phyloP scores from a whole-genome alignment of 2,797 vertebrate genomes.

The Pteropus rufus region DNA sequence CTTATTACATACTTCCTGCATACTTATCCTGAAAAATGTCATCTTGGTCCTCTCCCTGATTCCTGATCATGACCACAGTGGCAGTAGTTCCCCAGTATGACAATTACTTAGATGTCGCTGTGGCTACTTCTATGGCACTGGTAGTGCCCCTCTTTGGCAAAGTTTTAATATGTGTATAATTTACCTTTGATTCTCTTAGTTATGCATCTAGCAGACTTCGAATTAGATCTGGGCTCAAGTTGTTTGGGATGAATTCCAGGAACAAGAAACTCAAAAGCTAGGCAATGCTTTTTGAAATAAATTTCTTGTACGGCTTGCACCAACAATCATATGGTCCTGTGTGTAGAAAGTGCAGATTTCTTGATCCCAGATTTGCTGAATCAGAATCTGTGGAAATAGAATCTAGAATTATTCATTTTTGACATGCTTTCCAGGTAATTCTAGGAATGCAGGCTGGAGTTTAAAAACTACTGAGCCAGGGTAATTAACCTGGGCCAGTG shows the following conservation, averaged over 20 bases:
- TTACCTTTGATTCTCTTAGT: neutral
- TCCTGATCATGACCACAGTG: neutral
- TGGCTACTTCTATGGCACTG: neutral
- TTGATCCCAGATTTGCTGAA: neutral
- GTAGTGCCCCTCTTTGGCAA: neutral
- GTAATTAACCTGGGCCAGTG: neutral
- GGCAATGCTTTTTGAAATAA: neutral
- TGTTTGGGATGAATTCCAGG: neutral
- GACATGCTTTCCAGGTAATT: neutral
- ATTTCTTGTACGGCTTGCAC: neutral
- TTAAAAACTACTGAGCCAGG: neutral
- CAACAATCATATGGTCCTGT: neutral
- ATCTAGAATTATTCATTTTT: neutral
- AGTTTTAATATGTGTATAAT: neutral
- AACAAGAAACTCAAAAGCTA: neutral
- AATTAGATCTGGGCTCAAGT: neutral
- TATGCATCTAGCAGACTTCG: neutral
- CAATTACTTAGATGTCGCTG: neutral
- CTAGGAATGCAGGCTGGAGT: neutral
- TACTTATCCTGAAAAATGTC: neutral
- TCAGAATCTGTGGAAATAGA: neutral
- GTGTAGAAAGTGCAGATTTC: neutral
- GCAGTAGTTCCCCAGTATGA: too few relatives aligned
- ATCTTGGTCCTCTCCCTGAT: neutral
- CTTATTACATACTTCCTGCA: neutral